Evolutionary conservation across 2,113 vertebrate genomes (phyloP).

Genomic region (Nerophis ophidion): DNA sequence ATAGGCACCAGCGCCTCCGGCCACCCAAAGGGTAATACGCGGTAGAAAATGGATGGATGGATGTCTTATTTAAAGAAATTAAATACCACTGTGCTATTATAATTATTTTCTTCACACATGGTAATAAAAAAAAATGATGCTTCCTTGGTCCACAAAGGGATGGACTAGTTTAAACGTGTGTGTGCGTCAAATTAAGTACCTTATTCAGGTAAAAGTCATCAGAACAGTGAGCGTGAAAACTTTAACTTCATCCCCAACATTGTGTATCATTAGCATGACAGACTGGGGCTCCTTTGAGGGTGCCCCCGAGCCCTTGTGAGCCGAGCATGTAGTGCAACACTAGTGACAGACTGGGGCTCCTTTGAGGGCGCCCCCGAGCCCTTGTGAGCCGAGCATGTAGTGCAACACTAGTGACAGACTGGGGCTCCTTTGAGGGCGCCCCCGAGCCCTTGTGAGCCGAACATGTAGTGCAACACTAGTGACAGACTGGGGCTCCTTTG

Average conservation of each 20-base stretch:
- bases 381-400: conserved; percentile 30
- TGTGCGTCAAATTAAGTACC: too few species aligned
- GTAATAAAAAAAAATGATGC: too few species aligned
- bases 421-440: conserved; percentile 39
- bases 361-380: conserved; percentile 32
- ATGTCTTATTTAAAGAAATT: background rate
- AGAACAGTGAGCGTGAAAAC: background rate
- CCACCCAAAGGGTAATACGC: too few species aligned
- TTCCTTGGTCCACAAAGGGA: too few species aligned
- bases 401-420: conserved; percentile 61
- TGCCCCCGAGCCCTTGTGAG: conserved; percentile 24
- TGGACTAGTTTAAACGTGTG: too few species aligned
- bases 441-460: conserved; percentile 29
- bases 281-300: conserved; percentile 44
- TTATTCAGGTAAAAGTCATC: too few species aligned
- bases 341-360: conserved; percentile 57
- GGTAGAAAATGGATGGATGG: too few species aligned
- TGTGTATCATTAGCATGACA: conserved; percentile 43
- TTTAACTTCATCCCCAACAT: background rate
- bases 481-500: conserved; percentile 57
- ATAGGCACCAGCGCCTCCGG: too few species aligned
- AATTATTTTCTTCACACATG: too few species aligned
- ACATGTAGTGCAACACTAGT: conserved; percentile 47
- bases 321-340: conserved; percentile 45
- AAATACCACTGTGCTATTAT: too few species aligned